phyloP scores from a whole-genome alignment of 2,113 vertebrate genomes.

The Callospermophilus lateralis region DNA sequence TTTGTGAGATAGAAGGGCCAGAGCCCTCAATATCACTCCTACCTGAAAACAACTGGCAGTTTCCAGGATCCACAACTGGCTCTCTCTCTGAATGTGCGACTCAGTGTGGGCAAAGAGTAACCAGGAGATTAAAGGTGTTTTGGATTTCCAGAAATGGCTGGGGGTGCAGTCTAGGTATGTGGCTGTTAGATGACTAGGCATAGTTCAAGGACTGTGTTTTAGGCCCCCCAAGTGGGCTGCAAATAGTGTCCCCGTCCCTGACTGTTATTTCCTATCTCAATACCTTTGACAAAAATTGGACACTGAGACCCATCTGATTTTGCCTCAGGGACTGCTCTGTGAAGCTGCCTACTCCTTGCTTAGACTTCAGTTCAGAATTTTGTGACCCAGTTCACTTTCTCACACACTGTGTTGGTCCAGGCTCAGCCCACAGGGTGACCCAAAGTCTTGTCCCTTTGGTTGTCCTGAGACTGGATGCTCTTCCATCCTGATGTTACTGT shows the following conservation, averaged over 20 bases:
- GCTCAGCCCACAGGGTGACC: neutral
- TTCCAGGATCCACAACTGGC: neutral
- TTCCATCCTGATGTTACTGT: neutral
- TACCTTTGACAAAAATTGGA: neutral
- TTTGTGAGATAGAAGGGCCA: neutral
- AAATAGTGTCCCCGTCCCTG: neutral
- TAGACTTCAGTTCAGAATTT: neutral
- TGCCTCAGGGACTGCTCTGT: neutral
- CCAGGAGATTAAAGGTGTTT: neutral
- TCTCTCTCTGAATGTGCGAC: neutral
- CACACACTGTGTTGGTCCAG: neutral
- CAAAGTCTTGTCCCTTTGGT: neutral
- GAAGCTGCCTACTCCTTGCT: neutral
- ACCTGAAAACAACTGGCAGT: neutral
- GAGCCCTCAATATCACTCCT: neutral
- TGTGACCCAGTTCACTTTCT: neutral
- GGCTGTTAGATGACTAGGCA: neutral
- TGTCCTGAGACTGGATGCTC: neutral
- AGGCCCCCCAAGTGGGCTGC: neutral
- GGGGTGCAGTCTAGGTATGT: neutral
- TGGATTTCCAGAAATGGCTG: neutral
- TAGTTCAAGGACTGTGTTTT: neutral
- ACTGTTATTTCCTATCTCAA: neutral
- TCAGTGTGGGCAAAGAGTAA: neutral
- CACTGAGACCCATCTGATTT: neutral